Conservation (phyloP, 2,888 invertebrate species). For the Cactoblastis cactorum region DNA sequence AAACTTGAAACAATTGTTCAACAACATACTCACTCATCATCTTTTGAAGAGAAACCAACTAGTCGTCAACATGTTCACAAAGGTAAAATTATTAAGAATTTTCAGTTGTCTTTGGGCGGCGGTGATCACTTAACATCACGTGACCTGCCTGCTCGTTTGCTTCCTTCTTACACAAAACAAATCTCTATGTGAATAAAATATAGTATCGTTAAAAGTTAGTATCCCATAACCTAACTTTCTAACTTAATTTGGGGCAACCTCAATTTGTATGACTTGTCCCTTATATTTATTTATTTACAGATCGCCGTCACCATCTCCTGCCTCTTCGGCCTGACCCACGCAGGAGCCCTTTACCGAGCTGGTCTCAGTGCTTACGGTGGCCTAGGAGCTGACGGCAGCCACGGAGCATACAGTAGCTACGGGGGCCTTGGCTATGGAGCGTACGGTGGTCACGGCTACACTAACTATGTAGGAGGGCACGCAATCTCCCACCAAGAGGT, state of each 20-base stretch:
- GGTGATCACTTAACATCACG: no score
- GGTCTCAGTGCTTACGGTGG: slow-evolving; percentile 15
- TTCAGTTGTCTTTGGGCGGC: no score
- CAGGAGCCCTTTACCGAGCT: slow-evolving; percentile 32
- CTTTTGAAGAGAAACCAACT: slow-evolving; percentile 39
- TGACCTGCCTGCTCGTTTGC: no score
- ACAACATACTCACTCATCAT: slow-evolving; percentile 46
- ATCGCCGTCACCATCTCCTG: slow-evolving; percentile 36
- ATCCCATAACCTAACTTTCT: no score
- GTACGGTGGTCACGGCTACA: slow-evolving; percentile 21
- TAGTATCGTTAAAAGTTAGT: no score
- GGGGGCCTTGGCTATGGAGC: slow-evolving; percentile 24
- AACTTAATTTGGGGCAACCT: no score
- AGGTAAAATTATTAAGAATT: slow-evolving; percentile 37
- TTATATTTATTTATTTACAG: slow-evolving; percentile 26
- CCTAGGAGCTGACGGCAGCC: slow-evolving; percentile 19
- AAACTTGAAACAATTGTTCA: slow-evolving; percentile 47
- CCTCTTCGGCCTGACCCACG: slow-evolving; percentile 43
- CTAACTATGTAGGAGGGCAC: slow-evolving; percentile 26
- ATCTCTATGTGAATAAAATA: no score
- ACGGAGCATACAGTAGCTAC: slow-evolving; percentile 16
- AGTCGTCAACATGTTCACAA: slow-evolving; percentile 47
- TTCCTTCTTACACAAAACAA: no score
- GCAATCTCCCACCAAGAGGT: slow-evolving; percentile 37
- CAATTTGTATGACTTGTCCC: no score